Base-by-base conservation (phyloP, 2,797 vertebrate genomes). In the Malurus leucopterus region DNA sequence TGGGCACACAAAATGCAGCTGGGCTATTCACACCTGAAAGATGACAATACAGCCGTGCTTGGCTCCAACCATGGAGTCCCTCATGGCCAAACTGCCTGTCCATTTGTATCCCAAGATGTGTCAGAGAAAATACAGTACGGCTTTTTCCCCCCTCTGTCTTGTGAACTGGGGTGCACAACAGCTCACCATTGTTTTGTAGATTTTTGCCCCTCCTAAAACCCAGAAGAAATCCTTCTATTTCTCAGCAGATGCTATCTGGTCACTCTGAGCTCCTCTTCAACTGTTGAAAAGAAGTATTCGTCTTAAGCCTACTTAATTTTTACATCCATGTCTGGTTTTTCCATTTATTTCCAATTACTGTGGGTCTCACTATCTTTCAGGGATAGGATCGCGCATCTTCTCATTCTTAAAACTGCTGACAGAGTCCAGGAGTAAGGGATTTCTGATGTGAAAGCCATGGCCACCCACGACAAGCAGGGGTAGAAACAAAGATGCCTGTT, bases 311-410 rank as follows among this genome's bases (percentile, higher is more conserved):
- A 44, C 57, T 75, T 74, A 23, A 49, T 84, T 88, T 91, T 83
- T 85, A 8, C 32, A 13, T 61, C 36, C 38, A 20, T 72, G 6
- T 41, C 47, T 65, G 19, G 1, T 74, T 85, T 90, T 38, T 40
- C 36, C 40, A 68, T 85, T 82, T 86, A 86, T 68, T 90, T 85
- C 51, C 54, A 75, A 13, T 38, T 55, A 65, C 14, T 12, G 12
- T 11, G 5, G 29, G 15, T 74, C 67, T 87, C 0, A 0, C 53
- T 51, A 1, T 30, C 62, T 41, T 47, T 64, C 2, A 1, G 32
- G 23, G 43, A 54, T 22, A 59, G 50, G 36, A 85, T 65, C 79
- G 34, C 53, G 20, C 0, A 0, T 36, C 58, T 50, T 73, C 41
- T 77, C 57, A 3, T 32, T 57, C 24, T 36, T 64, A 29, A 57